phyloP scores from a whole-genome alignment of 2,888 invertebrate species.

The Brachynemurus nebulosus region DNA sequence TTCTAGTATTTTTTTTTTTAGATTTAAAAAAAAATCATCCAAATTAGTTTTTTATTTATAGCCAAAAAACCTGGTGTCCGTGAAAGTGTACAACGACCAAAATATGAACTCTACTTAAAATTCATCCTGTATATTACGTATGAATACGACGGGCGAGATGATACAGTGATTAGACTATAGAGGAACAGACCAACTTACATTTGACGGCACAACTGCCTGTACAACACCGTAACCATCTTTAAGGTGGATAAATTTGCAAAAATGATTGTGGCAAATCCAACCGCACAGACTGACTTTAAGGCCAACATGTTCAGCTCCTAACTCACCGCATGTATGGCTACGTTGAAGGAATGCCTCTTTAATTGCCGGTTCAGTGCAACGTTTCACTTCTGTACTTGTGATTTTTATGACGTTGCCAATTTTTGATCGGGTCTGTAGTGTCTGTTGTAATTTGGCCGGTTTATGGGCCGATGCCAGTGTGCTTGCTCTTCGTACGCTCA shows the following conservation, averaged over 20 bases:
- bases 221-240: constrained; percentile 80
- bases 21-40: too few relatives aligned
- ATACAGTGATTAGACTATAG: not conserved
- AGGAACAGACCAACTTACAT: constrained; percentile 14
- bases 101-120: too few relatives aligned
- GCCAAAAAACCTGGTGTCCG: too few relatives aligned
- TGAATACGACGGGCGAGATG: too few relatives aligned
- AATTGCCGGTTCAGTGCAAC: not conserved
- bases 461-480: not conserved
- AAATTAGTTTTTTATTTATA: too few relatives aligned
- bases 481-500: constrained; percentile 16
- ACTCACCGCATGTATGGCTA: constrained; percentile 80
- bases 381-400: constrained; percentile 2
- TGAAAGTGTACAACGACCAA: too few relatives aligned
- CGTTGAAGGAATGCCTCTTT: constrained; percentile 31
- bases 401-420: constrained; percentile 2
- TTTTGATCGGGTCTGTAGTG: not conserved
- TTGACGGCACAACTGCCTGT: constrained; percentile 38
- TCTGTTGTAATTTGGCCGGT: constrained; percentile 6
- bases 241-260: constrained; percentile 65
- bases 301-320: constrained; percentile 51
- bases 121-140: too few relatives aligned
- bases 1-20: too few relatives aligned
- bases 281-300: constrained; percentile 69
- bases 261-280: constrained; percentile 78